phyloP scores from a whole-genome alignment of 2,113 vertebrate genomes.

The Tapirus terrestris region DNA sequence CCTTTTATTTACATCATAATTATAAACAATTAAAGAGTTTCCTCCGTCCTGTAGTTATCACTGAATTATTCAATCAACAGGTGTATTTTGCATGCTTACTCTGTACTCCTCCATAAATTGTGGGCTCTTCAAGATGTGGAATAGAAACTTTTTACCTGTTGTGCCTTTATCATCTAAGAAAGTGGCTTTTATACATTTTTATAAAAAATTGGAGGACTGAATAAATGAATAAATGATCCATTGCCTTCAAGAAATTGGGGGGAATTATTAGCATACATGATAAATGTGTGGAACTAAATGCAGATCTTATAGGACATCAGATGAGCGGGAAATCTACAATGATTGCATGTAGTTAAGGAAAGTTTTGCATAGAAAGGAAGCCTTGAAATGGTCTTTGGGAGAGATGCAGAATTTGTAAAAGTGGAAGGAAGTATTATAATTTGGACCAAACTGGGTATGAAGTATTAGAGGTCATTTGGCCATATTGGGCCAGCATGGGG shows the following conservation, averaged over 20 bases:
- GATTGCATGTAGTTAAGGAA: not conserved
- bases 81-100: not conserved
- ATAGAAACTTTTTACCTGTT: not conserved
- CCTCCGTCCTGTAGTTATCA: not conserved
- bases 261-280: not conserved
- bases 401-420: not conserved
- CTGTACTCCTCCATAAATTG: not conserved
- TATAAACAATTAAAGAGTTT: not conserved
- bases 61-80: not conserved
- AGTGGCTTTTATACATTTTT: not conserved
- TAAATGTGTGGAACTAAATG: not conserved
- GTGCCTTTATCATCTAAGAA: not conserved
- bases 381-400: not conserved
- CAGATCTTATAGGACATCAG: not conserved
- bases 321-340: not conserved
- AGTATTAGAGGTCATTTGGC: not conserved
- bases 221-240: not conserved
- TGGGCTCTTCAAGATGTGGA: not conserved
- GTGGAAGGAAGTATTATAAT: not conserved
- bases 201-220: not conserved
- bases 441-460: not conserved
- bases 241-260: conserved; percentile 1
- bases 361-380: not conserved
- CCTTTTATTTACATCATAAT: not conserved
- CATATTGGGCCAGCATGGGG: not conserved